Conservation (phyloP, 2,797 vertebrate species). For the Psittacula echo region DNA sequence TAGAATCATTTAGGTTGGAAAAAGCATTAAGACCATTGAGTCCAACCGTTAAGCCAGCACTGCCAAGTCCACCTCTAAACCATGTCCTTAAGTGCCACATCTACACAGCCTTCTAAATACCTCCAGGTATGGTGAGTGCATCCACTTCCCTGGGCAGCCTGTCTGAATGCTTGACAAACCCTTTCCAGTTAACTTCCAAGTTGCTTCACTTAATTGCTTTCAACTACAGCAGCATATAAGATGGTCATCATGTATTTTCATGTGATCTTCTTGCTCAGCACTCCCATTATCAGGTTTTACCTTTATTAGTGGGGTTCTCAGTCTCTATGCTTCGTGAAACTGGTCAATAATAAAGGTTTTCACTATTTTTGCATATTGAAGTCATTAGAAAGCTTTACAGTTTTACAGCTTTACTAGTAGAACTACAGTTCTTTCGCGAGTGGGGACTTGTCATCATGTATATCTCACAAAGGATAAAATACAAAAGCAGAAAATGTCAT, state of each 20-base stretch:
- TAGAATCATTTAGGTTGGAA: neutral
- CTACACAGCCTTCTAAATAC: neutral
- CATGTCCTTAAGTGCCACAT: neutral
- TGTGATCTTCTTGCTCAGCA: neutral
- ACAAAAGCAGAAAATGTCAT: slow-evolving; percentile 19
- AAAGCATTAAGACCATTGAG: neutral
- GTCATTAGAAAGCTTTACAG: neutral
- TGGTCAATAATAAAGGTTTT: neutral
- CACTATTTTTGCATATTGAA: neutral
- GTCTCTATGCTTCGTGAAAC: neutral
- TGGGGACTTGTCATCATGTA: neutral
- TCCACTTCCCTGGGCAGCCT: neutral
- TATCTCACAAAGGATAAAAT: slow-evolving; percentile 22
- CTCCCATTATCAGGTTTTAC: neutral
- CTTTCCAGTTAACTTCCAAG: neutral
- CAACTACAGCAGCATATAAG: neutral
- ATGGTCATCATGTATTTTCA: neutral
- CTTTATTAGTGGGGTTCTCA: neutral
- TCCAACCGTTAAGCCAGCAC: neutral
- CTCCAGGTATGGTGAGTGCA: neutral
- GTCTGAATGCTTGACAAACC: neutral
- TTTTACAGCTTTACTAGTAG: no score
- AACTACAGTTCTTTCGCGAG: neutral
- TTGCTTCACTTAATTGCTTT: neutral
- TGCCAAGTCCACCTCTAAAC: neutral